Base-by-base conservation (phyloP, 2,797 vertebrate species). In the Avahi laniger region DNA sequence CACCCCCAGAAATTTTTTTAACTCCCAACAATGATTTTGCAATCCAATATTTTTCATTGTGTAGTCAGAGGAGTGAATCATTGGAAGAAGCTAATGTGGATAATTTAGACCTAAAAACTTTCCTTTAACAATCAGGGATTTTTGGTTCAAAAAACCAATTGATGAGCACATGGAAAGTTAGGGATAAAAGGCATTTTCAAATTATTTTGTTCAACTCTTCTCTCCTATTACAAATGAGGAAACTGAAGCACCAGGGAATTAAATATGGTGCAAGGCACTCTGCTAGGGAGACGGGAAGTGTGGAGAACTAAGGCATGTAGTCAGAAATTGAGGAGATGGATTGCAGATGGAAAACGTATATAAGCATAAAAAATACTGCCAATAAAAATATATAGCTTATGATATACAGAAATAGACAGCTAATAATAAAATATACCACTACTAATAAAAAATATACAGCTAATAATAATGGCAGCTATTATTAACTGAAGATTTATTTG, bases 211-310 rank as follows among this genome's bases (percentile, higher is more conserved):
- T 86, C 17, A 85, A 28, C 4, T 33, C 33, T 30, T 95, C 35
- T 30, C 8, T 65, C n/a, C 17, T 79, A 26, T 84, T 75, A 57
- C 63, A 91, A 91, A 83, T 52, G 14, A 78, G 33, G 30, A 93
- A 84, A 97, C 54, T 73, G 50, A 95, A 30, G 7, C 35, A 92
- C 20, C 7, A 41, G 81, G 30, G 63, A 96, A 72, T 87, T 70
- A 78, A 86, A 52, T 57, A 59, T 76, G 33, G n/a, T 63, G 26
- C 46, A 70, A 73, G 41, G 17, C 26, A 52, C 11, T 85, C 26
- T 89, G 17, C 43, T 89, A 69, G 13, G 35, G 22, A 33, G 63
- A 7, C 92, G 65, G 35, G 8, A 12, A 95, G 93, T 48, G 28
- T 12, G 59, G 33, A 76, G 75, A 79, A 93, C 33, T 69, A 86